Base-by-base conservation (phyloP, 1,140 invertebrate genomes). In the Alviniconcha marisindica region DNA sequence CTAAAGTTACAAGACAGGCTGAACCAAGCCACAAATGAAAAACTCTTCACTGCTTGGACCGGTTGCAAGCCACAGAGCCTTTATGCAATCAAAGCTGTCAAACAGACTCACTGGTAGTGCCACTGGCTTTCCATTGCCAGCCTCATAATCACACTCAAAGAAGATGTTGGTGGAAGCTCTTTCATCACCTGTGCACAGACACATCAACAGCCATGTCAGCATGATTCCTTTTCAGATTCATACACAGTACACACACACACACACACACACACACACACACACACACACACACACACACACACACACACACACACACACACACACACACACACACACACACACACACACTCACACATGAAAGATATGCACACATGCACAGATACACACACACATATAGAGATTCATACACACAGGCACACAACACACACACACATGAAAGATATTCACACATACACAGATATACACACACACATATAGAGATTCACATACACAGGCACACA, bases 111-210 rank as follows among this genome's bases (percentile, higher is more conserved):
- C 84, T 36, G 73, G 48, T n/a, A 85, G n/a, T 2, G 84, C 3
- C 51, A 63, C 80, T 7, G 89, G 89, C 21, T 66, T 44, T 4
- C 87, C 85, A 33, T 71, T 84, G 36, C 78, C 83, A 44, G 77
- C 86, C 28, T 83, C 69, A 2, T 78, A 63, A 60, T 91, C 87
- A 88, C 91, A 91, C 69, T 86, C 71, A 77, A 91, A 90, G 36
- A 84, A 82, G 38, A 91, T 90, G 15, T 85, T 77, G 36, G 88
- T 82, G 31, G 71, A 71, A 2, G 77, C 77, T 38, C 63, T 81
- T 51, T 74, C 66, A 78, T 36, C 5, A 42, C 40, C 83, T 84
- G 56, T 14, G 33, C 42, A 83, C 69, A 79, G 33, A 78, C 5
- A 66, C 14, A 78, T 48, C n/a, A n/a, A n/a, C n/a, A n/a, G n/a